Percentiles rank a stretch among this genome's conserved stretches.
Evolutionary conservation across 1,140 invertebrate species (phyloP).

Genomic region (Aphaenogaster floridana): DNA sequence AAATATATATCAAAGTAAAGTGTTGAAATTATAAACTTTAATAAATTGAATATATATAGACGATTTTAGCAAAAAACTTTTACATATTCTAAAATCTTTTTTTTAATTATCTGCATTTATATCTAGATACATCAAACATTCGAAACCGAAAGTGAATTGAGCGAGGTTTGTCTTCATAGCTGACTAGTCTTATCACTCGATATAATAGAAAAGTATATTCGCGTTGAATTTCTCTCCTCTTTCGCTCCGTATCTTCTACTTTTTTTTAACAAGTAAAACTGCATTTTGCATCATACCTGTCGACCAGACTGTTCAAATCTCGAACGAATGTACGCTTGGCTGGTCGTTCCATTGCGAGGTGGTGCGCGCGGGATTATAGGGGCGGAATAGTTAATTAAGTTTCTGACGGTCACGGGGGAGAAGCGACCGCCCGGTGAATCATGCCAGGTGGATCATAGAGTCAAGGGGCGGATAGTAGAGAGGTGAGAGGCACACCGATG

Average conservation of each 20-base stretch:
- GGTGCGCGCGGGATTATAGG: slow-evolving; percentile 76
- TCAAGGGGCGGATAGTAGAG: slow-evolving; percentile 44
- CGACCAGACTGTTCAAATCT: slow-evolving; percentile 50
- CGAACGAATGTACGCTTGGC: slow-evolving; percentile 47
- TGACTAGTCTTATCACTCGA: slow-evolving; percentile 5
- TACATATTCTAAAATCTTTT: background rate
- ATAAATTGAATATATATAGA: background rate
- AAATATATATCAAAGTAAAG: background rate
- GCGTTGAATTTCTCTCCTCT: background rate
- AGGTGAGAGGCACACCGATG: slow-evolving; percentile 45
- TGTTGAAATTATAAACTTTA: background rate
- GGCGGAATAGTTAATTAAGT: slow-evolving; percentile 84
- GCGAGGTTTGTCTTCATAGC: background rate
- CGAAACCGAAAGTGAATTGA: background rate
- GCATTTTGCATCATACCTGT: slow-evolving; percentile 29
- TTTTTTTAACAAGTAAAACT: slow-evolving; percentile 16
- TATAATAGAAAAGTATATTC: background rate
- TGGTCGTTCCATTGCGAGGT: slow-evolving; percentile 35
- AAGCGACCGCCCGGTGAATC: slow-evolving; percentile 80
- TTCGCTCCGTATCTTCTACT: background rate
- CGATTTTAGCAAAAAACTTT: background rate
- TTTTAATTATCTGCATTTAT: background rate
- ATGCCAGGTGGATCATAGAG: slow-evolving; percentile 71
- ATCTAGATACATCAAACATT: background rate
- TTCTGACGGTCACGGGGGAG: slow-evolving; percentile 80